Evolutionary conservation across 2,797 vertebrate genomes (phyloP).

Genomic region (Tangara arthus): DNA sequence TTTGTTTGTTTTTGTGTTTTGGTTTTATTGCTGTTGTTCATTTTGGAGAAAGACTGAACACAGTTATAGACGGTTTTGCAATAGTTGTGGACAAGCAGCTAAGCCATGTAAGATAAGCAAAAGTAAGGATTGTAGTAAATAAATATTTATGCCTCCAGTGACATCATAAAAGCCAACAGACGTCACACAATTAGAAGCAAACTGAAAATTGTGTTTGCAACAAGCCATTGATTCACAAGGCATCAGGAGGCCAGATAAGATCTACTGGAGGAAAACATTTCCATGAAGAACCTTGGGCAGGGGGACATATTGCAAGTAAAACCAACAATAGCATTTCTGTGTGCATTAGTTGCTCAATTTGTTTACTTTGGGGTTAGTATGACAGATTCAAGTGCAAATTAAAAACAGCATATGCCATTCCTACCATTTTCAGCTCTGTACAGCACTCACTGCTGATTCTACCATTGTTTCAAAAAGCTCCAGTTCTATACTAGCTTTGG

Average conservation of each 20-base stretch:
- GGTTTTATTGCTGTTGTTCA: not conserved
- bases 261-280: not conserved
- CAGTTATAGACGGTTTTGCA: not conserved
- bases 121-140: not conserved
- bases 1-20: too few species aligned
- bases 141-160: not conserved
- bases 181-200: not conserved
- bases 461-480: not conserved
- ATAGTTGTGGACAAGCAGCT: not conserved
- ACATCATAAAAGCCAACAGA: not conserved
- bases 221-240: not conserved
- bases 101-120: not conserved
- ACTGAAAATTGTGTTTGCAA: not conserved
- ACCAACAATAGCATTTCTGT: not conserved
- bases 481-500: not conserved
- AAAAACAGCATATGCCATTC: not conserved
- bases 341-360: not conserved
- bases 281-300: not conserved
- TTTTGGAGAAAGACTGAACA: not conserved
- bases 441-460: not conserved
- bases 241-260: not conserved
- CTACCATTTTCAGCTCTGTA: not conserved
- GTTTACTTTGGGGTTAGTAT: not conserved
- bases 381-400: not conserved
- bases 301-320: not conserved